Base-by-base conservation (phyloP, 2,797 vertebrate species). In the Silurus lanzhouensis region DNA sequence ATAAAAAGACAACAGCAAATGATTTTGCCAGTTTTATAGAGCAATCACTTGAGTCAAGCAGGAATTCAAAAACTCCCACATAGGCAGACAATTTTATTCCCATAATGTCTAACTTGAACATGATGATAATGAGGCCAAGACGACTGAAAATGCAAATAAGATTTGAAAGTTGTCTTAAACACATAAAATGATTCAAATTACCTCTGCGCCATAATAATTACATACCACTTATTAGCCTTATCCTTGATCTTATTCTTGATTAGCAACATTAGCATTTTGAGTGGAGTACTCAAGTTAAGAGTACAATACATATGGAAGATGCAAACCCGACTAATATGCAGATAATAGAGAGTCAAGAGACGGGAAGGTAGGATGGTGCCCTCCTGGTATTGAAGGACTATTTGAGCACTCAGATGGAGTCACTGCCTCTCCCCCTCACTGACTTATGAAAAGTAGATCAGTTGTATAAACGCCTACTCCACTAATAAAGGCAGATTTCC, bases 381-480 rank as follows among this genome's bases (percentile, higher is more conserved):
- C 71, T 75, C 55, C 66, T 78, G 52, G 76, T 86, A 74, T 72
- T 82, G 63, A 48, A 84, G 60, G 78, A 81, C 71, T 63, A 81
- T 84, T 84, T 55, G 27, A 75, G 75, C 31, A 70, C 20, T 91
- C 91, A 92, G 91, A 90, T 92, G 91, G 89, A 92, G 89, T 88
- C 89, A 84, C 89, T 87, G 88, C 89, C 91, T 92, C 85, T 84
- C 88, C 85, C 81, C 89, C 87, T 85, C 88, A 87, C 91, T 93
- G 92, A 94, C 94, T 93, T 94, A 93, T 88, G 91, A 61, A 91
- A 95, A 94, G 91, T 94, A 91, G 95, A 95, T 93, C 93, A 94
- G 90, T 92, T 90, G 85, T 92, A 81, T 92, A 85, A 91, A 90
- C 25, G 85, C 89, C 79, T 86, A 70, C 84, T 70, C 90, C 92